phyloP scores from a whole-genome alignment of 2,888 invertebrate species.

The Machimus atricapillus region DNA sequence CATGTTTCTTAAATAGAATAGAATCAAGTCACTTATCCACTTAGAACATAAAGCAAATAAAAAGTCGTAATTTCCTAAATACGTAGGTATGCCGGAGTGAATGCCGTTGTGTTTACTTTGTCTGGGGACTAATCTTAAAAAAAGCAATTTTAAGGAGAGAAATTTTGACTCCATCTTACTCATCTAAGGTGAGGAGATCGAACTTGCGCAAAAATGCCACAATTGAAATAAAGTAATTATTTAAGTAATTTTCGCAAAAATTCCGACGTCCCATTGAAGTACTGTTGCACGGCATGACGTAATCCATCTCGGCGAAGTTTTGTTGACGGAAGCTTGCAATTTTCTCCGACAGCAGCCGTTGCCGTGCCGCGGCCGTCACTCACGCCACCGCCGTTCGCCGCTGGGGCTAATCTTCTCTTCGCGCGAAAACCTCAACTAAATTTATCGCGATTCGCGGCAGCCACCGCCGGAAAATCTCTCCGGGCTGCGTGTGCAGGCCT shows the following conservation, averaged over 20 bases:
- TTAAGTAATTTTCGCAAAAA: not conserved
- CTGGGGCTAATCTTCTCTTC: not conserved
- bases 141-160: too few species aligned
- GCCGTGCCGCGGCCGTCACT: not conserved
- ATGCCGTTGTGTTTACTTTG: too few species aligned
- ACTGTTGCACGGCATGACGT: not conserved
- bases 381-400: not conserved
- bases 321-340: constrained; percentile 31
- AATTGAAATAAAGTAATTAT: not conserved
- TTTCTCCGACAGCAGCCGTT: not conserved
- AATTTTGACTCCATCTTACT: not conserved
- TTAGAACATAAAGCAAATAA: too few species aligned
- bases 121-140: too few species aligned
- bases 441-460: not conserved
- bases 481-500: not conserved
- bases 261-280: not conserved
- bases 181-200: not conserved
- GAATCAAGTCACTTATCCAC: too few species aligned
- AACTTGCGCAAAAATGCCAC: not conserved
- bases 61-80: too few species aligned
- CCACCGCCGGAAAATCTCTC: not conserved
- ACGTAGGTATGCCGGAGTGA: too few species aligned
- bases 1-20: too few species aligned
- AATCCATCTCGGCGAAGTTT: not conserved
- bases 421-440: not conserved